Evolutionary conservation across 2,888 invertebrate genomes (phyloP), one percentile per base, ranked within the genome.

Genomic region (Pandemis corylana): DNA sequence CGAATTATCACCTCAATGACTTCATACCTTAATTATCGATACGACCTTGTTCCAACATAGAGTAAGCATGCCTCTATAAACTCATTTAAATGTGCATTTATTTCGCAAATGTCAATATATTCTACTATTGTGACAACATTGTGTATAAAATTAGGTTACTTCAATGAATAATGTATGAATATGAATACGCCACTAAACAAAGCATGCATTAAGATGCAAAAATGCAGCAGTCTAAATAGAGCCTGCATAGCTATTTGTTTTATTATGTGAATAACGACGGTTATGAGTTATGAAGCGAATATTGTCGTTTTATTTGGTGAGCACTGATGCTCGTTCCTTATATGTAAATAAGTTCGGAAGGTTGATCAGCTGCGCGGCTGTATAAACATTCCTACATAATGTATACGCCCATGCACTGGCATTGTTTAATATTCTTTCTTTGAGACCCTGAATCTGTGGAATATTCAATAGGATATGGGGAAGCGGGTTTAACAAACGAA

Each of bases 321-420:
- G 51, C 65, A 28, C 53, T 36, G 61, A 71, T 68, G 61, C 68
- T 67, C 62, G 79, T 80, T 80, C 81, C 80, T 82, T 80, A 80
- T 80, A 88, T 87, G 87, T 85, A 87, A 88, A 89, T 88, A 78
- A 82, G 80, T 78, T 80, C 75, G 78, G 83, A 82, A 86, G 86
- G 86, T 82, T 87, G 87, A 87, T 88, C 87, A 86, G 85, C 82
- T 84, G 83, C 81, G 75, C 85, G 82, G 82, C 86, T 89, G 89
- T 83, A 84, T 87, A 88, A 89, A 90, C 87, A 87, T 77, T 79
- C 77, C 80, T 79, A 77, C 78, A 71, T 78, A 80, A 83, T 82
- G 78, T 80, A 77, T 78, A 84, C 83, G 83, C 83, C 84, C 81
- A 78, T 77, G 76, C 81, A 71, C 76, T 79, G 78, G 71, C 80